These are phyloP conservation scores for Lutraria lutraria DNA, from an alignment of 2,888 invertebrate species.

Conservation along the genomic window DNA sequence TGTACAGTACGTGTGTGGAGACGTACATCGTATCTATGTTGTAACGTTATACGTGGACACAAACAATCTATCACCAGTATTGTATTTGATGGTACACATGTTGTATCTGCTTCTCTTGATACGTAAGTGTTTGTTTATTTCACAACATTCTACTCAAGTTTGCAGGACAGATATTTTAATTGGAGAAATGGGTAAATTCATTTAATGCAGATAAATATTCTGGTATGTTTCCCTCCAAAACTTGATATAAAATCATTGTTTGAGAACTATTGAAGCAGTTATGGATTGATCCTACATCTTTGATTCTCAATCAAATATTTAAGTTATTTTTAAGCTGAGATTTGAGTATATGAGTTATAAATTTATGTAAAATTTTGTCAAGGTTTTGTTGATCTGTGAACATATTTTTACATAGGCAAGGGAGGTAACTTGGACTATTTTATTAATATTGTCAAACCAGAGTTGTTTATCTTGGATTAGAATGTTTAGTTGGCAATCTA, in stretches of 20 bases:
- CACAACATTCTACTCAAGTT: background rate
- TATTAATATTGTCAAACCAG: background rate
- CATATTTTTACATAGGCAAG: background rate
- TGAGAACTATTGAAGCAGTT: too few species aligned
- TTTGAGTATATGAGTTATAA: too few species aligned
- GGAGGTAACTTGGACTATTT: background rate
- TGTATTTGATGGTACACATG: constrained; percentile 73
- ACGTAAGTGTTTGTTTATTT: constrained; percentile 74
- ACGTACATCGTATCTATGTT: constrained; percentile 72
- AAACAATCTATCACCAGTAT: constrained; percentile 75
- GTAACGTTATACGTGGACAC: constrained; percentile 74
- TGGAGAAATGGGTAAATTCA: too few species aligned
- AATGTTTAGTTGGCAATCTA: background rate
- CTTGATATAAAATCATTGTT: too few species aligned
- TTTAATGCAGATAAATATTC: too few species aligned
- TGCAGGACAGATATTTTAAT: background rate
- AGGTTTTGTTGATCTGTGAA: too few species aligned
- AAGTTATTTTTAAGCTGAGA: too few species aligned
- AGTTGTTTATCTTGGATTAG: constrained; percentile 32
- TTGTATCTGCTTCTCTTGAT: constrained; percentile 80
- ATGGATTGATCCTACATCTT: too few species aligned
- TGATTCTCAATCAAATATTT: too few species aligned
- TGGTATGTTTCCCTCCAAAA: too few species aligned
- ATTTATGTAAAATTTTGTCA: too few species aligned
- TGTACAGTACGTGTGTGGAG: constrained; percentile 81